These are phyloP conservation scores for Pseudois nayaur DNA, from an alignment of 2,113 vertebrate species.

Conservation along the genomic window DNA sequence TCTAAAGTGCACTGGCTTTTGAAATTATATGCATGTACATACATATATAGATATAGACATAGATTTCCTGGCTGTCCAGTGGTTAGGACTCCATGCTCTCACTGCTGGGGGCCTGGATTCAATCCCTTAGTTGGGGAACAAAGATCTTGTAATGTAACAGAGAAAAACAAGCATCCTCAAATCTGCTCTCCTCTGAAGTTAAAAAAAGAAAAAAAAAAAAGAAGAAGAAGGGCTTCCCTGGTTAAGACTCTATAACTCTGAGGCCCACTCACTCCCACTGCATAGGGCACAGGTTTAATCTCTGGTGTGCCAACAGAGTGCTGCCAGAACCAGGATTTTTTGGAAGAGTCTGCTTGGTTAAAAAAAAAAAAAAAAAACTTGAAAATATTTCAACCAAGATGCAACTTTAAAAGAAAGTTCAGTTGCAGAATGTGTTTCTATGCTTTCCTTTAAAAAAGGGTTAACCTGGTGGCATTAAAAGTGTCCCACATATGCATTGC, in stretches of 20 bases:
- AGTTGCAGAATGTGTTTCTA: neutral
- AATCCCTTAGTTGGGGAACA: neutral
- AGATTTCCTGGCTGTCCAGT: neutral
- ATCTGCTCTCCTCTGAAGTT: neutral
- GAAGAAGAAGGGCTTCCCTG: neutral
- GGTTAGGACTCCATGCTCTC: neutral
- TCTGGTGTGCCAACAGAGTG: neutral
- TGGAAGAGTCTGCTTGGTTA: neutral
- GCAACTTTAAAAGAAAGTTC: neutral
- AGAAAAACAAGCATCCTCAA: neutral
- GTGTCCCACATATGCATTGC: neutral
- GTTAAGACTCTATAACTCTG: neutral
- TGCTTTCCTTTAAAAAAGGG: neutral
- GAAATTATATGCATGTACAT: neutral
- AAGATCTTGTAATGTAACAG: neutral
- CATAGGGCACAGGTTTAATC: neutral
- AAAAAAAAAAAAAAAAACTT: neutral
- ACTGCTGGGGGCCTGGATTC: neutral
- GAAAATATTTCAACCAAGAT: neutral
- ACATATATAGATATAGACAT: neutral
- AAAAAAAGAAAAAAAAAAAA: neutral
- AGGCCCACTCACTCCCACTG: neutral
- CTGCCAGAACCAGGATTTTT: neutral
- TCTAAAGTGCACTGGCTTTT: conserved; percentile 7
- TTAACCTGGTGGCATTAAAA: neutral